phyloP scores from a whole-genome alignment of 1,140 invertebrate species.

The Armadillidium nasatum region DNA sequence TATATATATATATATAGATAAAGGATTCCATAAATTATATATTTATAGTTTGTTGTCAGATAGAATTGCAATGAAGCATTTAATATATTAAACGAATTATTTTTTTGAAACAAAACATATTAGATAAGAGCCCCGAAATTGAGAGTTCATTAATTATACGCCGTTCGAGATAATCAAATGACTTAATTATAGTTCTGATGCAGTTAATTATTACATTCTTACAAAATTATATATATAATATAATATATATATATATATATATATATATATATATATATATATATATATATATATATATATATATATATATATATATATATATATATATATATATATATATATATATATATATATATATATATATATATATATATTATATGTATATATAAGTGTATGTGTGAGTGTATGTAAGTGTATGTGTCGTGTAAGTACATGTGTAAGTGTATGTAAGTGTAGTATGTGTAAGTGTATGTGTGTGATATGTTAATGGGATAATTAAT shows the following conservation, averaged over 20 bases:
- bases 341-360: no score
- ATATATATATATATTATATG: no score
- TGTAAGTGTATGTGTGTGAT: no score
- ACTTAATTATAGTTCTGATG: background rate
- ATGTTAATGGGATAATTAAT: no score
- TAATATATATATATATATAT: slow-evolving; percentile 13
- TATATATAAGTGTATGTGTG: no score
- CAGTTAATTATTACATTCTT: slow-evolving; percentile 4
- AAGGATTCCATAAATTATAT: no score
- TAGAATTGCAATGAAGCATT: background rate
- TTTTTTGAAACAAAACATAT: background rate
- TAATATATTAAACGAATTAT: background rate
- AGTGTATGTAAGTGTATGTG: no score
- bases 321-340: background rate
- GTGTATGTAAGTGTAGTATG: no score
- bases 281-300: no score
- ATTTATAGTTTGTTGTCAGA: background rate
- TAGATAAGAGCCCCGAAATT: background rate
- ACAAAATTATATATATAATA: slow-evolving; percentile 1
- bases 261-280: background rate
- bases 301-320: no score
- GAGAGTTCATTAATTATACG: slow-evolving; percentile 5
- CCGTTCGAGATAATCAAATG: slow-evolving; percentile 3
- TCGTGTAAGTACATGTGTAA: no score
- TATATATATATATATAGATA: background rate